Evolutionary conservation across 2,113 vertebrate genomes (phyloP), one percentile per base, ranked within the genome.

Genomic region (Chloropsis hardwickii): DNA sequence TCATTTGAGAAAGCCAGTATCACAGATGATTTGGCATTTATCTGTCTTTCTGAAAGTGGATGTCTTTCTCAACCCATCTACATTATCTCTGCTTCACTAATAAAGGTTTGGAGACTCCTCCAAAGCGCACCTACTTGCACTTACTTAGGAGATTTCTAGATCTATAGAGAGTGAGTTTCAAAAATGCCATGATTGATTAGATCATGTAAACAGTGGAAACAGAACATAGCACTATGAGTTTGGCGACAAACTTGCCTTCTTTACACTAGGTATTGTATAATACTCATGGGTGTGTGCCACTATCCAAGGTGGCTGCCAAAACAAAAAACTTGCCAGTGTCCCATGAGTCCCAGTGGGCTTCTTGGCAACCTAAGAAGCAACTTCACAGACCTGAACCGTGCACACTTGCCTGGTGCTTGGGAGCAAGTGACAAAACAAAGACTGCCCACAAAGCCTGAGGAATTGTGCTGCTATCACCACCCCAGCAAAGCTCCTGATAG

Each of bases 1-100:
- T 96, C 83, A 82, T 82, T 54, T 17, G 19, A 86, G 86, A 94
- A 94, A 96, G 84, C 6, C 19, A 90, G 50, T 10, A 60, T 60
- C 29, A 40, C 27, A 45, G 61, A 74, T 50, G 29, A 45, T 74
- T 73, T 53, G 69, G 64, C 56, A 78, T 74, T 79, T 62, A 47
- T 20, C 44, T 47, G 51, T 10, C 45, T n/a, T 45, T 31, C 47
- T 53, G 86, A 73, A 61, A 90, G 22, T 33, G 14, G 35, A 14
- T 60, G 40, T 45, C 23, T 76, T 45, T 74, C 28, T 61, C 50
- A 61, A 11, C 1, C 35, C 31, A 71, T 22, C 56, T 81, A 50
- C 24, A 50, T 88, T 64, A 53, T 24, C n/a, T 48, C 47, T 81
- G 29, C 35, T 60, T 66, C 16, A 77, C 22, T 79, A 31, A 39